Percentiles rank a stretch among this genome's conserved stretches.
These are phyloP conservation scores for Darevskia mixta DNA, from an alignment of 2,797 vertebrate species.

Conservation along the genomic window DNA sequence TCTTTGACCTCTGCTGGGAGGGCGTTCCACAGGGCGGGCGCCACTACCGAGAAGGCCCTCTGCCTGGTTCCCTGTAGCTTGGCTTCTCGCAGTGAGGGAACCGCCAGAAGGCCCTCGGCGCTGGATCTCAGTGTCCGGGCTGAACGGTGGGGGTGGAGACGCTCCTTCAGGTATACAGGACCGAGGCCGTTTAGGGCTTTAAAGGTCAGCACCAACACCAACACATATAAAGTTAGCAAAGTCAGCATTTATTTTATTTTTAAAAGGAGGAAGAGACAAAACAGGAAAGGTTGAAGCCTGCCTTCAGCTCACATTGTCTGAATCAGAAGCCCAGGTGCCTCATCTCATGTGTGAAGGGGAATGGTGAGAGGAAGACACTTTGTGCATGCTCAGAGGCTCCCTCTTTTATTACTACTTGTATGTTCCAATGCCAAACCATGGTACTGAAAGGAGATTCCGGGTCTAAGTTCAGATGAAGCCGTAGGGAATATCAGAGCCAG, in stretches of 20 bases:
- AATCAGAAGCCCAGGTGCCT: not conserved
- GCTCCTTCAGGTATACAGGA: no score
- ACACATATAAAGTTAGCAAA: not conserved
- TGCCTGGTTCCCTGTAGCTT: no score
- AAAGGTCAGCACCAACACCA: no score
- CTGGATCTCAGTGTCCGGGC: no score
- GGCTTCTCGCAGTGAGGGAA: no score
- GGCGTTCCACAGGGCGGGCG: no score
- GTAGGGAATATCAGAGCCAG: no score
- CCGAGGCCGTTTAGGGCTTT: no score
- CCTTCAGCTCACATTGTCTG: not conserved
- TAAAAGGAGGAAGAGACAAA: not conserved
- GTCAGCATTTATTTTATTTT: not conserved
- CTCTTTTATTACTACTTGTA: not conserved
- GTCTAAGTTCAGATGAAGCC: not conserved
- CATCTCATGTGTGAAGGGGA: not conserved
- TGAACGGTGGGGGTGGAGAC: no score
- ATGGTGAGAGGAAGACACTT: not conserved
- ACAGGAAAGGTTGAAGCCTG: not conserved
- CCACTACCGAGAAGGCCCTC: no score
- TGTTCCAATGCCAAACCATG: not conserved
- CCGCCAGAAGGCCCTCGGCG: no score
- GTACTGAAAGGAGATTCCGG: not conserved
- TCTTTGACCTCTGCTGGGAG: no score
- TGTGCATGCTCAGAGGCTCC: not conserved